Evolutionary conservation across 2,888 invertebrate genomes (phyloP).

Genomic region (Alitta virens): DNA sequence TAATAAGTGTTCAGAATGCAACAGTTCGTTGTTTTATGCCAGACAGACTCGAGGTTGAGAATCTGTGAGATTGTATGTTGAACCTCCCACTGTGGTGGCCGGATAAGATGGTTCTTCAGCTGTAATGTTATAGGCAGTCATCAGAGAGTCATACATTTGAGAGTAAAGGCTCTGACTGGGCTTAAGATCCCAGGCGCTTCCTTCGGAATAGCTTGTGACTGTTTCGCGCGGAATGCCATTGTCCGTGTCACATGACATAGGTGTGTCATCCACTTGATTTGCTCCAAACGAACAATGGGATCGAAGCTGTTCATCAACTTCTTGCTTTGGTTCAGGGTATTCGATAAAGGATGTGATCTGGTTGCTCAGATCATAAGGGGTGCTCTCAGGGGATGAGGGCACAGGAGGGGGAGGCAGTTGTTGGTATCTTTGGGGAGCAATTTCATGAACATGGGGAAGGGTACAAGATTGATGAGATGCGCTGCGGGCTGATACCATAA

Average conservation of each 20-base stretch:
- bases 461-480: too few relatives aligned
- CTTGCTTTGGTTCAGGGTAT: too few relatives aligned
- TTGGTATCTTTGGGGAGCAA: background rate
- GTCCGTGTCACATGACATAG: background rate
- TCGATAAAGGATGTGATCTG: background rate
- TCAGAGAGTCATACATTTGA: constrained; percentile 13
- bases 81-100: too few relatives aligned
- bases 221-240: background rate
- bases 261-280: too few relatives aligned
- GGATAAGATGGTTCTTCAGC: too few relatives aligned
- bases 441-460: background rate
- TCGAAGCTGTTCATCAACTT: too few relatives aligned
- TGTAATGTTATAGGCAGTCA: constrained; percentile 10
- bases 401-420: too few relatives aligned
- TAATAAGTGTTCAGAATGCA: too few relatives aligned
- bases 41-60: too few relatives aligned
- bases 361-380: background rate
- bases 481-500: background rate
- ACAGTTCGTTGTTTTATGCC: too few relatives aligned
- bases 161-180: background rate
- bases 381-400: background rate
- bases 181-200: background rate
- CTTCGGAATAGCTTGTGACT: background rate
- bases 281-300: too few relatives aligned
- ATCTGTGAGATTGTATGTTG: too few relatives aligned